Evolutionary conservation across 2,113 vertebrate genomes (phyloP).

Genomic region (Hoplias malabaricus): DNA sequence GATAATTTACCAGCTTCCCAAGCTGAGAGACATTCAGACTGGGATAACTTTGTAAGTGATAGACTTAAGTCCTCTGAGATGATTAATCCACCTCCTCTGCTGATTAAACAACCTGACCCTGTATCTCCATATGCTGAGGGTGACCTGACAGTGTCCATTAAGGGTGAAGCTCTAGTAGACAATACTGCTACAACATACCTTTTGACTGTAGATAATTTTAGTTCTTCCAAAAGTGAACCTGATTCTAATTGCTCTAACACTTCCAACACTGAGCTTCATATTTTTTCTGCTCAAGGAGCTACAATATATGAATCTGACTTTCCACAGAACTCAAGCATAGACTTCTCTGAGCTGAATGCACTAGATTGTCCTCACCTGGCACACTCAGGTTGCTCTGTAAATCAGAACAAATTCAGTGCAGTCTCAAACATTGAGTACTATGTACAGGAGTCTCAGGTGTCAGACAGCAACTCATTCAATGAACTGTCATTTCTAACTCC

Average conservation of each 20-base stretch:
- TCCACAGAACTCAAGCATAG: slow-evolving; percentile 19
- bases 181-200: background rate
- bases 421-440: background rate
- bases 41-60: slow-evolving; percentile 85
- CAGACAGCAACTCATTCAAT: background rate
- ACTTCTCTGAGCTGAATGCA: slow-evolving; percentile 40
- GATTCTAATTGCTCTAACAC: background rate
- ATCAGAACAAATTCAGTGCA: background rate
- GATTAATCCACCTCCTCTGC: background rate
- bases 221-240: slow-evolving; percentile 9
- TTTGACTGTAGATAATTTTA: slow-evolving; percentile 6
- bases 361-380: slow-evolving; percentile 31
- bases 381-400: background rate
- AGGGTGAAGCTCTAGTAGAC: background rate
- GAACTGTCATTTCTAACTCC: background rate
- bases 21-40: slow-evolving; percentile 55
- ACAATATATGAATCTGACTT: slow-evolving; percentile 8
- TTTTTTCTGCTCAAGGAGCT: background rate
- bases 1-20: background rate
- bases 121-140: background rate
- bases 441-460: background rate
- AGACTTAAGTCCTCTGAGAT: slow-evolving; percentile 71
- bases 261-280: slow-evolving; percentile 9
- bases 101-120: slow-evolving; percentile 2
- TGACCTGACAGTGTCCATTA: background rate